Evolutionary conservation across 1,140 invertebrate genomes (phyloP), one percentile per base, ranked within the genome.

Genomic region (Drosophila busckii): DNA sequence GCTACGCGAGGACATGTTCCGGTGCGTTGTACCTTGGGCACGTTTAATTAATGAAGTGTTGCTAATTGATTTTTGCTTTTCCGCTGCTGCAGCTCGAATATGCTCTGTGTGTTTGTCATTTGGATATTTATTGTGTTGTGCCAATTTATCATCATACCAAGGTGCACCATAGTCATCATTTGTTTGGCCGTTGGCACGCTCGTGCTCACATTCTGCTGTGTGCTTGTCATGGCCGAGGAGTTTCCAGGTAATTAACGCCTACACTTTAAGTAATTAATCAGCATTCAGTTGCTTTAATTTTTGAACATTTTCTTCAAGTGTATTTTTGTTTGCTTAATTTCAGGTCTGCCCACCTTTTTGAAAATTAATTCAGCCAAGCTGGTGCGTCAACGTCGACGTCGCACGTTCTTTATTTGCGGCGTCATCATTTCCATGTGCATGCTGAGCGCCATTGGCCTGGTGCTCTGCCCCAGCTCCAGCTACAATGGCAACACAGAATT

Each of bases 1-100:
- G 71, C 89, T 97, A n/a, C 92, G 94, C 48, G 96, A 97, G 88
- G 95, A 95, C 67, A 96, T 97, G 91, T 97, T 97, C 88, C 96
- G 85, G 85, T 87, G 58, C 49, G 80, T 82, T 32, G 16, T 25
- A 5, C 16, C 25, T 17, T 23, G 8, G 4, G 10, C 1, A 10
- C 9, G 7, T 10, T 29, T 70, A 76, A 83, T 83, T 82, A 83
- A 83, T 83, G 56, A 76, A 83, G 56, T 76, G 56, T 70, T 63
- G 42, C 66, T 76, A 83, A 82, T 82, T 80, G 61, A 58, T 70
- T 82, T 83, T 32, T 59, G 22, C 32, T 17, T 4, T 52, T 17
- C 8, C 12, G 4, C 26, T 12, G 0, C 6, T 20, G 2, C 41
- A 87, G 95, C 80, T 97, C 96, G 3, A 97, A 98, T 86, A 94